A percentile compares a stretch with the other conserved stretches of the same genome.
Evolutionary conservation across 2,113 vertebrate species (phyloP).

Genomic region (Poeciliopsis occidentalis): DNA sequence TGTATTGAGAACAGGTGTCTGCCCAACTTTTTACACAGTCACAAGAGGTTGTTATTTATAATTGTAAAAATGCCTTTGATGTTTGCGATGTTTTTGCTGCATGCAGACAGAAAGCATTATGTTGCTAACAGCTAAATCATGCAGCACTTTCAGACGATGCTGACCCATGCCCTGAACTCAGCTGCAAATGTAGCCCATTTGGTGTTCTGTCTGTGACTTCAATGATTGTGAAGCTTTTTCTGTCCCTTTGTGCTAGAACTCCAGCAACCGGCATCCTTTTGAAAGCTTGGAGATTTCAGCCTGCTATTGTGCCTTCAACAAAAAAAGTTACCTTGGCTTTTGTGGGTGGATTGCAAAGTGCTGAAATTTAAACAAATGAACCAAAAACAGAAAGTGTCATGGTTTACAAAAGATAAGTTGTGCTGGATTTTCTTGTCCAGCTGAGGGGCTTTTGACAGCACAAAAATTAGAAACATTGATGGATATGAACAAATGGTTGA

Average conservation of each 20-base stretch:
- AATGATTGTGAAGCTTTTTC: background rate
- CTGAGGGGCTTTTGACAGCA: too few relatives aligned
- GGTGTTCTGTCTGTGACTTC: background rate
- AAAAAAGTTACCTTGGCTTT: background rate
- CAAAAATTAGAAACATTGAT: too few relatives aligned
- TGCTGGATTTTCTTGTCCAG: too few relatives aligned
- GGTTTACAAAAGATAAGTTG: too few relatives aligned
- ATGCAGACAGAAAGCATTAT: background rate
- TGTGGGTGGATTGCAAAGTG: background rate
- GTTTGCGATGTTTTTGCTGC: background rate
- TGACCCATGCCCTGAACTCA: background rate
- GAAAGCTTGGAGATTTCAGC: background rate
- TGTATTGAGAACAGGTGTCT: background rate
- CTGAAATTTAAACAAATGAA: too few relatives aligned
- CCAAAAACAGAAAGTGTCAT: too few relatives aligned
- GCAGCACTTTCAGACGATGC: background rate
- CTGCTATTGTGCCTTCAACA: background rate
- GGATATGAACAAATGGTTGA: too few relatives aligned
- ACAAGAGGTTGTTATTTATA: background rate
- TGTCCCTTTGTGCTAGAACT: background rate
- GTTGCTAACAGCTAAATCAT: too few relatives aligned
- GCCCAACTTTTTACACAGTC: background rate
- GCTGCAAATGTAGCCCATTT: background rate
- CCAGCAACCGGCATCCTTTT: background rate
- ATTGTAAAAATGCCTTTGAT: background rate